phyloP scores from a whole-genome alignment of 1,140 invertebrate species.

The Leptinotarsa texana region DNA sequence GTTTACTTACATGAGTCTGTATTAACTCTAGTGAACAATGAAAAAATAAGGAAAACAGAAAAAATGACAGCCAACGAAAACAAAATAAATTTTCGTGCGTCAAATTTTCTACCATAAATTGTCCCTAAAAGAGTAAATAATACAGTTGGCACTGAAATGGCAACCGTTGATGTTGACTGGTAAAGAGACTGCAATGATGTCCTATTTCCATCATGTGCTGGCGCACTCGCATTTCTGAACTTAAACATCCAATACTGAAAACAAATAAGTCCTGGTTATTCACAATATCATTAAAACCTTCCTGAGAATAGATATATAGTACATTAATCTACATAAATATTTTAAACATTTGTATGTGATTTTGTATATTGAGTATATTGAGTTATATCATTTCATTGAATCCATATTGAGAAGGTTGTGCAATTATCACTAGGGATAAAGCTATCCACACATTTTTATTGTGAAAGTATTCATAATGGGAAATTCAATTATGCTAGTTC shows the following conservation, averaged over 20 bases:
- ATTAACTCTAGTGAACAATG: constrained; percentile 1
- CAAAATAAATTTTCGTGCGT: neutral
- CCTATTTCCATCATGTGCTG: neutral
- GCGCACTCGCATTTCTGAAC: neutral
- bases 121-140: neutral
- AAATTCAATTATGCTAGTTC: no score
- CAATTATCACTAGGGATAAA: no score
- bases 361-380: no score
- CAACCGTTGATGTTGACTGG: neutral
- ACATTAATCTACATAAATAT: no score
- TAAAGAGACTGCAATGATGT: neutral
- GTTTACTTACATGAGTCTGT: constrained; percentile 17
- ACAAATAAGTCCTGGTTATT: neutral
- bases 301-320: no score
- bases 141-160: neutral
- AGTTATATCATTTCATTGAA: no score
- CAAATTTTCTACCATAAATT: neutral
- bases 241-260: constrained; percentile 22
- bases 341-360: no score
- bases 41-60: neutral
- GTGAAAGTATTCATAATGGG: no score
- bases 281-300: no score
- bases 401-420: no score
- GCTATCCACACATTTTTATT: no score
- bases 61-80: neutral